Base-by-base conservation (phyloP, 2,888 invertebrate species). In the Callyntrura sp. region DNA sequence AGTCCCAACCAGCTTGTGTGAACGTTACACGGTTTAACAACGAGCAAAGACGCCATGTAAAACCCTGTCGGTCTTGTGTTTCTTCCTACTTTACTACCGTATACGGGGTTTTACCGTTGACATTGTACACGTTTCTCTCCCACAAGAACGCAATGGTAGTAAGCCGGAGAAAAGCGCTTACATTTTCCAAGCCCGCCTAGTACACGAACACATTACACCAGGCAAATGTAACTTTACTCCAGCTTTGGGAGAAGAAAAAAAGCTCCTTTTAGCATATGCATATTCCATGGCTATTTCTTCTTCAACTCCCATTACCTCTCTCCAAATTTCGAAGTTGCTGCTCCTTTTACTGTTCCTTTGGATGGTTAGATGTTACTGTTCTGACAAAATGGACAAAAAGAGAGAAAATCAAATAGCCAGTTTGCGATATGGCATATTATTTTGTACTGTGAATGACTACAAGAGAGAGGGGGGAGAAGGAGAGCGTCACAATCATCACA, bases 371-470 rank as follows among this genome's bases (percentile, higher is more conserved):
- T 28, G 84, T 25, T 35, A 12, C 55, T 11, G 3, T n/a, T n/a
- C 20, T 70, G 68, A 35, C 17, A 70, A n/a, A n/a, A n/a, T 70
- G 68, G 70, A 84, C 45, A 62, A 62, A 48, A 12, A 68, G 35
- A 17, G 28, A 70, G 70, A 84, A 70, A 84, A 82, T 62, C 82
- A 65, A 82, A 65, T n/a, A 62, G 65, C 57, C 43, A 79, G 57
- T 43, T 48, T 23, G 28, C 11, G 55, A 25, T n/a, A 12, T 25
- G 17, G 20, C 45, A 79, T 43, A 11, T 48, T 48, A 23, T 73
- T 73, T 48, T 48, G 48, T 73, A 23, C 43, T 76, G 48, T 76
- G 48, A 51, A 12, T 23, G 73, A 12, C 5, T 25, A 14, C 51
- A 11, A 45, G 48, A 48, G 28, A 14, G 43, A 23, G 23, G 35